Percentiles rank a stretch among this genome's conserved stretches.
These are phyloP conservation scores for Pollimyrus isidori DNA, from an alignment of 2,113 vertebrate genomes.

Conservation along the genomic window DNA sequence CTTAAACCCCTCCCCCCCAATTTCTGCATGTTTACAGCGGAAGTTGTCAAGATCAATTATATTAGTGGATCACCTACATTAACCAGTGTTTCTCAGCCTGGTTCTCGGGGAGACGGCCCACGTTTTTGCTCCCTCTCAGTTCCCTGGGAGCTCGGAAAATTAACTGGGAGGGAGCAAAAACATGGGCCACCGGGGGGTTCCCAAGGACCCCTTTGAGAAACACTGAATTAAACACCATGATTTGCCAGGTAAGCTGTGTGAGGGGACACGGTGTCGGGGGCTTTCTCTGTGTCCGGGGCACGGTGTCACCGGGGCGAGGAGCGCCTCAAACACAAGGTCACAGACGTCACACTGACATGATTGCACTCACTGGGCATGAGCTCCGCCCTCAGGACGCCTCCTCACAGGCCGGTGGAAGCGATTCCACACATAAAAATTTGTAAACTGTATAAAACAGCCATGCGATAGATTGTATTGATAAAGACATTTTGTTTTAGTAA, in stretches of 20 bases:
- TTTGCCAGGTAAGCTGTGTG: background rate
- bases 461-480: background rate
- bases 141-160: too few species aligned
- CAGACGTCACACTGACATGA: background rate
- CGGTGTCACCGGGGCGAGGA: background rate
- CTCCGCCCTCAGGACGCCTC: background rate
- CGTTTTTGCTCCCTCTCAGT: too few species aligned
- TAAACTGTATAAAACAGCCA: background rate
- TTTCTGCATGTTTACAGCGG: conserved; percentile 26
- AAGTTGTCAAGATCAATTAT: conserved; percentile 33
- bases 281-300: background rate
- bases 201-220: too few species aligned
- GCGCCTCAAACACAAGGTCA: background rate
- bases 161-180: too few species aligned
- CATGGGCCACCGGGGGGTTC: too few species aligned
- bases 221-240: too few species aligned
- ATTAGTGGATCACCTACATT: conserved; percentile 39
- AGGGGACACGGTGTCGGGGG: background rate
- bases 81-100: background rate
- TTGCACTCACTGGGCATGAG: background rate
- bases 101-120: too few species aligned
- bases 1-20: background rate
- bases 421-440: background rate
- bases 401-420: background rate
- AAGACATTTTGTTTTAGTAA: background rate